These are phyloP conservation scores for Mythimna pallens DNA, from an alignment of 2,888 invertebrate species.

Conservation along the genomic window DNA sequence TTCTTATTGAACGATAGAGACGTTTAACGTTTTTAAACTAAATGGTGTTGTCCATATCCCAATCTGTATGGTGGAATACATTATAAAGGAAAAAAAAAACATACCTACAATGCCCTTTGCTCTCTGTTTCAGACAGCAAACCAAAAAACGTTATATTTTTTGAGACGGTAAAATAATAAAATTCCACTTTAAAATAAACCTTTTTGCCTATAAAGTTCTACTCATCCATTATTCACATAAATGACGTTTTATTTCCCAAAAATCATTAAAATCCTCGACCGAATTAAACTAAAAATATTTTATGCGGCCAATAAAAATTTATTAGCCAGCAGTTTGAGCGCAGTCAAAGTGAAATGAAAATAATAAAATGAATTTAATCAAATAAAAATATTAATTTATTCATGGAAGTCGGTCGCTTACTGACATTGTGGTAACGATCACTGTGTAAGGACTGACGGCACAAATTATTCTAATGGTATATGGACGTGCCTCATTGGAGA, in stretches of 20 bases:
- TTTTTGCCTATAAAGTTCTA: conserved; percentile 11
- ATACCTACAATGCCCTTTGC: too few relatives aligned
- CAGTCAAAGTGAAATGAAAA: conserved; percentile 49
- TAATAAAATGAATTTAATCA: conserved; percentile 45
- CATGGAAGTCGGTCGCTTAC: conserved; percentile 34
- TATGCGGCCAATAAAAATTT: conserved; percentile 52
- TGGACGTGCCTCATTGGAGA: too few relatives aligned
- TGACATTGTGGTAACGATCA: conserved; percentile 16
- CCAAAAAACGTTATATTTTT: neutral
- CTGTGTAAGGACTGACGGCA: conserved; percentile 1
- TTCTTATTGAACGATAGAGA: too few relatives aligned
- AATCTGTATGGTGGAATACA: too few relatives aligned
- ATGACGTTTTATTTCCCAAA: conserved; percentile 52
- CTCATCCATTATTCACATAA: conserved; percentile 26
- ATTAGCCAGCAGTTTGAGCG: conserved; percentile 34
- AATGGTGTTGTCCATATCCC: too few relatives aligned
- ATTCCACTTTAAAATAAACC: conserved; percentile 1
- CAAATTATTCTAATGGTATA: too few relatives aligned
- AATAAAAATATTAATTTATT: conserved; percentile 58
- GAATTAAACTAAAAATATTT: conserved; percentile 52
- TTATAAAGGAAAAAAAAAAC: too few relatives aligned
- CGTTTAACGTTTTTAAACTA: too few relatives aligned
- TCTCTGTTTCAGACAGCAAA: neutral
- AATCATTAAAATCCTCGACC: conserved; percentile 28
- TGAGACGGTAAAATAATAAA: neutral